Evolutionary conservation across 2,113 vertebrate genomes (phyloP).

Genomic region (Ictalurus furcatus): DNA sequence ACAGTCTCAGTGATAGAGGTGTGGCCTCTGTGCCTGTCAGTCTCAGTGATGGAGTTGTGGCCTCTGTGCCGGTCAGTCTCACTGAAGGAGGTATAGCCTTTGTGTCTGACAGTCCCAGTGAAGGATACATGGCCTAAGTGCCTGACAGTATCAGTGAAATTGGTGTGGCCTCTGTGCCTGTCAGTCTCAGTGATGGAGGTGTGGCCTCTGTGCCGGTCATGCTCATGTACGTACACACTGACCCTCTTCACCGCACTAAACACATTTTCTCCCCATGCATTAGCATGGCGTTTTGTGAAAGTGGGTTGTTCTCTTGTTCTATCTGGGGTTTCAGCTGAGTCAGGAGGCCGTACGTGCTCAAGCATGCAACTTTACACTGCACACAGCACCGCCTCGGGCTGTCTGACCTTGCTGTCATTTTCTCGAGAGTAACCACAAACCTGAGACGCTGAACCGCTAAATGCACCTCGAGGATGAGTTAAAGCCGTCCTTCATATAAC

Average conservation of each 20-base stretch:
- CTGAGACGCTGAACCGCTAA: conserved; percentile 21
- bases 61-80: background rate
- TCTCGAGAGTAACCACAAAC: conserved; percentile 16
- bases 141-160: background rate
- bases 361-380: conserved; percentile 21
- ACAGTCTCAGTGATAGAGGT: background rate
- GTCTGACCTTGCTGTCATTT: conserved; percentile 46
- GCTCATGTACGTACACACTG: background rate
- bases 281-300: background rate
- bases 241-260: background rate
- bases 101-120: background rate
- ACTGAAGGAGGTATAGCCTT: background rate
- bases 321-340: conserved; percentile 13
- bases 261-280: background rate
- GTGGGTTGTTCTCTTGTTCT: background rate
- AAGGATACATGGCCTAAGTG: background rate
- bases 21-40: background rate
- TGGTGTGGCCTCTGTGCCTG: background rate
- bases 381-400: conserved; percentile 4
- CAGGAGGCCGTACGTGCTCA: background rate
- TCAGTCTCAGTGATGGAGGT: background rate
- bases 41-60: background rate
- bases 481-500: conserved; percentile 19
- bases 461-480: conserved; percentile 5
- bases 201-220: background rate